Evolutionary conservation across 35 echinoderm and acorn worm genomes (phyloP).

Genomic region (Antedon bifida): DNA sequence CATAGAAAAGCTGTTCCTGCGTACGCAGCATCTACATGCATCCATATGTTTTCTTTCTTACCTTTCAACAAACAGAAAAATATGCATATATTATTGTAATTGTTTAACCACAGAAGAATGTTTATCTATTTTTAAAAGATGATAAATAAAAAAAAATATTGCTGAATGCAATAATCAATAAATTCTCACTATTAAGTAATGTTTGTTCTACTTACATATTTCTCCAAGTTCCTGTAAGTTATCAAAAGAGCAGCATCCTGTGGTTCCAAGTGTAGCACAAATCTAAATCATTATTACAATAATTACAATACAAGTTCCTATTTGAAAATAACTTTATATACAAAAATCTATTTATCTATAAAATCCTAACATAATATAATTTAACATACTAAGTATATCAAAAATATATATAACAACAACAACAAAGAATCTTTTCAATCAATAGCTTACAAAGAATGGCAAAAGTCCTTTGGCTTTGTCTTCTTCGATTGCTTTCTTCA

Average conservation of each 20-base stretch:
- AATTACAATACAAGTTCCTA: too few relatives aligned
- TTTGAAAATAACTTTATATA: too few relatives aligned
- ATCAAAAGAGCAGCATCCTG: conserved; percentile 76
- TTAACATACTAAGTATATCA: too few relatives aligned
- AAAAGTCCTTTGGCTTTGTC: conserved; percentile 75
- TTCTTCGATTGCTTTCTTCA: conserved; percentile 55
- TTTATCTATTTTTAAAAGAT: too few relatives aligned
- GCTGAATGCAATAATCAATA: too few relatives aligned
- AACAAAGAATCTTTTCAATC: too few relatives aligned
- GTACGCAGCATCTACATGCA: conserved; percentile 87
- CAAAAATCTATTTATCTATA: too few relatives aligned
- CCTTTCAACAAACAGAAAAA: conserved; percentile 18
- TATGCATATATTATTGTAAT: background rate
- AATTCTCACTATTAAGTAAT: too few relatives aligned
- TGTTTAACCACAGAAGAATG: background rate
- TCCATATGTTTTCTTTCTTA: conserved; percentile 44
- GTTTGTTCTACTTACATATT: too few relatives aligned
- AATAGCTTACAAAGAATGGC: conserved; percentile 60
- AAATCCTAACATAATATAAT: too few relatives aligned
- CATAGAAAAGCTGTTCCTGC: conserved; percentile 84
- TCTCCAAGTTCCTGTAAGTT: conserved; percentile 59
- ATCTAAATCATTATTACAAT: conserved; percentile 24
- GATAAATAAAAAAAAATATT: background rate
- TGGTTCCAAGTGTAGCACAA: conserved; percentile 89
- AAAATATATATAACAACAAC: too few relatives aligned